A percentile compares a stretch with the other conserved stretches of the same genome.
Conservation (phyloP, 2,113 vertebrate genomes). For the Brienomyrus brachyistius region DNA sequence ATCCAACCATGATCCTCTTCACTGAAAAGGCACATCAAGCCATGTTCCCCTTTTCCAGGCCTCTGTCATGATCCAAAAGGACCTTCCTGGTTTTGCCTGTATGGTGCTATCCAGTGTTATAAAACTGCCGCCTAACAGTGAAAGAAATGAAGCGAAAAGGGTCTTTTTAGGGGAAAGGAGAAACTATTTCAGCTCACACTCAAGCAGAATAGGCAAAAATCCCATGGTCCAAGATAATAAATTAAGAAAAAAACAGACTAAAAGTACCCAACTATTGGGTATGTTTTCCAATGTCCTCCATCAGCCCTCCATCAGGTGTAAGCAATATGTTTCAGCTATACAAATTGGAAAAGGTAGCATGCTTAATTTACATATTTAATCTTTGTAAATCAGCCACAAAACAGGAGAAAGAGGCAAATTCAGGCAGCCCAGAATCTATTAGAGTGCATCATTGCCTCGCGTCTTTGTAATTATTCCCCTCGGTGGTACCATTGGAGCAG, state of each 20-base stretch:
- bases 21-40: neutral
- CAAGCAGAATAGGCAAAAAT: neutral
- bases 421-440: slow-evolving; percentile 1
- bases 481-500: neutral
- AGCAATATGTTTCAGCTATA: neutral
- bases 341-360: neutral
- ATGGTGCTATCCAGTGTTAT: neutral
- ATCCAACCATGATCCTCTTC: neutral
- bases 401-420: neutral
- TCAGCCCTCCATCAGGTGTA: neutral
- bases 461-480: slow-evolving; percentile 10
- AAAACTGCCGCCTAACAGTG: neutral
- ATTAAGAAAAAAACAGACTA: neutral
- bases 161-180: neutral
- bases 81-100: neutral
- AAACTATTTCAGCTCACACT: neutral
- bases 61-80: neutral
- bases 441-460: neutral
- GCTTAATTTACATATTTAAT: slow-evolving; percentile 6
- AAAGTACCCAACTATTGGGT: neutral
- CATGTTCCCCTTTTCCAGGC: neutral
- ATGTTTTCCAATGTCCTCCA: neutral
- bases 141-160: neutral
- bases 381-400: slow-evolving; percentile 4
- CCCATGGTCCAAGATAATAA: neutral